These are phyloP conservation scores for Pitangus sulphuratus DNA, from an alignment of 2,797 vertebrate species.

Conservation along the genomic window DNA sequence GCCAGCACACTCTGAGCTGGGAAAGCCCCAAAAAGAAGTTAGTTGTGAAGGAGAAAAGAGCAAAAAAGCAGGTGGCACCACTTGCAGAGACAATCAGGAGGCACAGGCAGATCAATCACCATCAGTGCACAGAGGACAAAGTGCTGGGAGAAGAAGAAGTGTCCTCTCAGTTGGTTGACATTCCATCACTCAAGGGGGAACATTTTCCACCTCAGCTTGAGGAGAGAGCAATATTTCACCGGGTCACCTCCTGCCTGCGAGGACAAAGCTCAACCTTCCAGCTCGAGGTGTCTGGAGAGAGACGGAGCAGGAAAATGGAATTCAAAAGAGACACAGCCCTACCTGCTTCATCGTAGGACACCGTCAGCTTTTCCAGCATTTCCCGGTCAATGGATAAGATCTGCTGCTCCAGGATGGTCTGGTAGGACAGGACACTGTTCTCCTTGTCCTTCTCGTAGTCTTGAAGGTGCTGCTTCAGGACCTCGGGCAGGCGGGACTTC, in stretches of 20 bases:
- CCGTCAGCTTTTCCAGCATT: constrained; percentile 91
- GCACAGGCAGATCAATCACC: background rate
- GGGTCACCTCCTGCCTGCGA: background rate
- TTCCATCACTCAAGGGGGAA: background rate
- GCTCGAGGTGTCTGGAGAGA: background rate
- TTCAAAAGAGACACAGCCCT: background rate
- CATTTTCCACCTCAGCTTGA: background rate
- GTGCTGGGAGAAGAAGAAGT: background rate
- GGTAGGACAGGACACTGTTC: constrained; percentile 89
- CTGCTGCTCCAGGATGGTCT: constrained; percentile 93
- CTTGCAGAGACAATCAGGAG: background rate
- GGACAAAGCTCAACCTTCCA: background rate
- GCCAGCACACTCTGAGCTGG: background rate
- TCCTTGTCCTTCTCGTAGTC: constrained; percentile 93
- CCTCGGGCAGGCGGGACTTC: constrained; percentile 90
- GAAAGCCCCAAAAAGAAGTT: background rate
- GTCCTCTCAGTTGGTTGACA: background rate
- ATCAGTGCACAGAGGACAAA: background rate
- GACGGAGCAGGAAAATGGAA: background rate
- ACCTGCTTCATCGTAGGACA: constrained; percentile 96
- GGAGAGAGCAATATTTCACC: background rate
- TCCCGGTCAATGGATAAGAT: constrained; percentile 91
- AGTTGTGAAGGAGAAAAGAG: background rate
- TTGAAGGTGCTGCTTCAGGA: constrained; percentile 92
- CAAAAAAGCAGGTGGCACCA: background rate